Conservation (phyloP, 1,140 invertebrate genomes). For the Drosophila sulfurigaster region DNA sequence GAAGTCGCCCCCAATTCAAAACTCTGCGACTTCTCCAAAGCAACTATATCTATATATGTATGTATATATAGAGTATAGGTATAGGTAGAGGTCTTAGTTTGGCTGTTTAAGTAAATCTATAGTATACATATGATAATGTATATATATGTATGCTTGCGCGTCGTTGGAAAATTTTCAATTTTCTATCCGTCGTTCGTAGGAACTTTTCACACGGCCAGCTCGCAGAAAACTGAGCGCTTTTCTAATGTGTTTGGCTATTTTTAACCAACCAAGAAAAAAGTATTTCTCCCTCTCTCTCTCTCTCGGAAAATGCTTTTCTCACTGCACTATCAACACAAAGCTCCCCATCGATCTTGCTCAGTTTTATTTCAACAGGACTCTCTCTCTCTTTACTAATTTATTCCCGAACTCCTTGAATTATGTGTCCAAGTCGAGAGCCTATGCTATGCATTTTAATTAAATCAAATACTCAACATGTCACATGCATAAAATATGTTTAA, state of each 20-base stretch:
- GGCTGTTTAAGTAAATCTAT: constrained; percentile 50
- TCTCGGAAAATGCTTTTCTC: constrained; percentile 47
- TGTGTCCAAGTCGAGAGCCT: constrained; percentile 10
- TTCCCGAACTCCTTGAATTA: constrained; percentile 49
- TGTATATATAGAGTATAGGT: constrained; percentile 2
- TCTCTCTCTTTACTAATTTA: constrained; percentile 8
- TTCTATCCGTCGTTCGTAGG: constrained; percentile 45
- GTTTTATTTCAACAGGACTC: constrained; percentile 20
- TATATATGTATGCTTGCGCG: constrained; percentile 53
- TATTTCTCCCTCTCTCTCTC: constrained; percentile 33
- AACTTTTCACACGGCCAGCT: constrained; percentile 75
- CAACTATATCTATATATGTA: constrained; percentile 2
- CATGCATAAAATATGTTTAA: constrained; percentile 62
- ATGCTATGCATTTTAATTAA: constrained; percentile 68
- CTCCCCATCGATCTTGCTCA: not conserved
- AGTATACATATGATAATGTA: constrained; percentile 55
- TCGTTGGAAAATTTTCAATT: constrained; percentile 70
- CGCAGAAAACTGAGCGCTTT: constrained; percentile 71
- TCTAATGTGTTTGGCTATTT: constrained; percentile 72
- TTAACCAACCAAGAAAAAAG: constrained; percentile 43
- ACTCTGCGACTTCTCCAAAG: constrained; percentile 9
- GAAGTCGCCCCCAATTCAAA: constrained; percentile 7
- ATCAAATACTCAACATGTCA: constrained; percentile 49
- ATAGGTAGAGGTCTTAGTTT: constrained; percentile 4
- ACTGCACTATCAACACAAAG: constrained; percentile 15